These are phyloP conservation scores for Lithodes maja DNA, from an alignment of 2,888 invertebrate genomes.

Conservation along the genomic window DNA sequence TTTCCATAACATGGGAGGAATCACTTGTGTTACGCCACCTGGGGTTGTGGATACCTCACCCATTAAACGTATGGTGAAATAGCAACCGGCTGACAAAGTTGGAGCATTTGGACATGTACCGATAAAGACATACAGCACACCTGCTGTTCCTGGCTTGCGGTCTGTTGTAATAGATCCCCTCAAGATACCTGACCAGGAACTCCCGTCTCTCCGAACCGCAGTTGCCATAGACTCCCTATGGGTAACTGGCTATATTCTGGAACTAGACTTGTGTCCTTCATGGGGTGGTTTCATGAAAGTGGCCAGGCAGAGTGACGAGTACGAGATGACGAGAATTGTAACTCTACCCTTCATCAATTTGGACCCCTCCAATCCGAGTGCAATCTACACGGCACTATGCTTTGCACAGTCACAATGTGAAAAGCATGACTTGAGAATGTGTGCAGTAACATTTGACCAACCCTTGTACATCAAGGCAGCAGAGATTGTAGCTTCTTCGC, in stretches of 20 bases:
- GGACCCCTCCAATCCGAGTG: constrained; percentile 53
- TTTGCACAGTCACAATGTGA: constrained; percentile 40
- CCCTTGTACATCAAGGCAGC: constrained; percentile 55
- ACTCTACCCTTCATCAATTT: constrained; percentile 67
- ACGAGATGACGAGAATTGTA: constrained; percentile 32
- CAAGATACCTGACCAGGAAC: constrained; percentile 3
- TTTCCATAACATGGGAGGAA: constrained; percentile 27
- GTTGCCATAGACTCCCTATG: neutral
- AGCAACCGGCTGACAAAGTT: neutral
- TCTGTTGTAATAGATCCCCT: neutral
- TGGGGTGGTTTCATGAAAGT: constrained; percentile 41
- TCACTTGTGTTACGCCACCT: constrained; percentile 26
- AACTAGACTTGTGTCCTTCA: constrained; percentile 10
- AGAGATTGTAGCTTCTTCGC: constrained; percentile 32
- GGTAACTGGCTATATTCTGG: constrained; percentile 6
- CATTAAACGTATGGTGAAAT: neutral
- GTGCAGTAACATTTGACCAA: constrained; percentile 69
- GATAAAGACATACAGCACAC: neutral
- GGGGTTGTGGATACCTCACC: neutral
- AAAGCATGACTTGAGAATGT: constrained; percentile 15
- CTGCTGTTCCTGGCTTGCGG: neutral
- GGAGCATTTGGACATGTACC: neutral
- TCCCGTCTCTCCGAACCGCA: neutral
- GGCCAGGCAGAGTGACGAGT: constrained; percentile 7
- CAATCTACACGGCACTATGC: constrained; percentile 62